phyloP scores from a whole-genome alignment of 1,140 invertebrate species.

The Atta cephalotes region DNA sequence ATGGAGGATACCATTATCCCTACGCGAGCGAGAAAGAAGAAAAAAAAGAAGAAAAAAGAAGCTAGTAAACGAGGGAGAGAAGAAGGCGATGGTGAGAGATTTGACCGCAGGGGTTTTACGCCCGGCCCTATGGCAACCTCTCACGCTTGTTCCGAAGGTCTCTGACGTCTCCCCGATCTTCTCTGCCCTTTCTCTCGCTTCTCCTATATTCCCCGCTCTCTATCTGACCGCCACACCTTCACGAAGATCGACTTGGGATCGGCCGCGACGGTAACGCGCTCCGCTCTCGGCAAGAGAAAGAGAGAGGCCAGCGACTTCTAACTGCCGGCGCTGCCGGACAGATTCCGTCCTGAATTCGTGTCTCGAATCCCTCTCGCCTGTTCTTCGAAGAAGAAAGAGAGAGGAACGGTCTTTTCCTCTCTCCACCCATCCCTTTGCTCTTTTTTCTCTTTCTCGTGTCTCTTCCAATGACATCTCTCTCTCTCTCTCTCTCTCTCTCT shows the following conservation, averaged over 20 bases:
- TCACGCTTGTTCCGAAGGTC: constrained; percentile 61
- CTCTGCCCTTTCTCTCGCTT: constrained; percentile 53
- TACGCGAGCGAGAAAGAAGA: constrained; percentile 11
- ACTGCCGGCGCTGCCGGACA: constrained; percentile 66
- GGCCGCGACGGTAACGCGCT: constrained; percentile 65
- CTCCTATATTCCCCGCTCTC: constrained; percentile 47
- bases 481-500: not conserved
- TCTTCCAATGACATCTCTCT: constrained; percentile 4
- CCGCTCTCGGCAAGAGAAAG: constrained; percentile 55
- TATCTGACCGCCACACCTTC: constrained; percentile 72
- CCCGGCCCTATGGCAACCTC: constrained; percentile 49
- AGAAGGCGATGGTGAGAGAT: not conserved
- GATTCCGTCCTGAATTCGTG: constrained; percentile 82
- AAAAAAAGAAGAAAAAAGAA: not conserved
- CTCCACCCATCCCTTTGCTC: constrained; percentile 11
- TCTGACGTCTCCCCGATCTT: constrained; percentile 62
- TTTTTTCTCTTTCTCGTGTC: constrained; percentile 38
- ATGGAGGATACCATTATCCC: not conserved
- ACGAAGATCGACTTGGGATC: constrained; percentile 58
- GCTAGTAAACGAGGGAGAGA: not conserved
- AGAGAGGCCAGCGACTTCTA: constrained; percentile 67
- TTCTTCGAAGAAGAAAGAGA: constrained; percentile 67
- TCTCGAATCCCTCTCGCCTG: constrained; percentile 53
- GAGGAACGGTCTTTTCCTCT: constrained; percentile 31
- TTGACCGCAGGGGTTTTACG: constrained; percentile 35